phyloP scores from a whole-genome alignment of 2,113 vertebrate genomes.

The Gopherus evgoodei region DNA sequence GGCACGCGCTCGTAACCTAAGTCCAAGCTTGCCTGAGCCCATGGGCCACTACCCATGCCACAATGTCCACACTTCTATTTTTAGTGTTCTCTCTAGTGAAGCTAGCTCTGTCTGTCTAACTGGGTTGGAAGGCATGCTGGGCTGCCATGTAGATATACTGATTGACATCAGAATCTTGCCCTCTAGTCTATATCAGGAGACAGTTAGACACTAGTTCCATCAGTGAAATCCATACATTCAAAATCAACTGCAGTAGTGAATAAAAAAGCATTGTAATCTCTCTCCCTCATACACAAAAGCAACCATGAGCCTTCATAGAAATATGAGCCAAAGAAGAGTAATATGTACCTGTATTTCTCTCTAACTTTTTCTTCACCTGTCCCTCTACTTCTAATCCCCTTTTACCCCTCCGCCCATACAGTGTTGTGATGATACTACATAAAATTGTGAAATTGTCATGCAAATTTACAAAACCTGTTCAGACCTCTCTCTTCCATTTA shows the following conservation, averaged over 20 bases:
- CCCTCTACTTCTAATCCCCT: not conserved
- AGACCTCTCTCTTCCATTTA: conserved; percentile 2
- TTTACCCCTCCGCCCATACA: not conserved
- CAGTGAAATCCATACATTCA: not conserved
- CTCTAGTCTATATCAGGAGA: conserved; percentile 17
- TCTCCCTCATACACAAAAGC: not conserved
- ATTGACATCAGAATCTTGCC: not conserved
- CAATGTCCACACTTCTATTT: no score
- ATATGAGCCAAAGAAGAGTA: not conserved
- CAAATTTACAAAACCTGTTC: not conserved
- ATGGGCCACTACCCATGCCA: no score
- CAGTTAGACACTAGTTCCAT: conserved; percentile 41
- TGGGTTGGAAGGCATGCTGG: no score
- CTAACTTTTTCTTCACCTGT: not conserved
- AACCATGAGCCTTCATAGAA: not conserved
- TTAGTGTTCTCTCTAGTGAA: no score
- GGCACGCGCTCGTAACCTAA: no score
- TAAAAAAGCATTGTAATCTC: not conserved
- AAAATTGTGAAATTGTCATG: not conserved
- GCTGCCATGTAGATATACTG: no score
- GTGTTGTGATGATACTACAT: not conserved
- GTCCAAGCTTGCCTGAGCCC: no score
- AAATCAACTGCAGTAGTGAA: conserved; percentile 3
- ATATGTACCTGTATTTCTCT: not conserved
- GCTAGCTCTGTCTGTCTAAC: no score